Percentiles rank a stretch among this genome's conserved stretches.
Evolutionary conservation across 1,140 invertebrate species (phyloP).

Genomic region (Drosophila mauritiana): DNA sequence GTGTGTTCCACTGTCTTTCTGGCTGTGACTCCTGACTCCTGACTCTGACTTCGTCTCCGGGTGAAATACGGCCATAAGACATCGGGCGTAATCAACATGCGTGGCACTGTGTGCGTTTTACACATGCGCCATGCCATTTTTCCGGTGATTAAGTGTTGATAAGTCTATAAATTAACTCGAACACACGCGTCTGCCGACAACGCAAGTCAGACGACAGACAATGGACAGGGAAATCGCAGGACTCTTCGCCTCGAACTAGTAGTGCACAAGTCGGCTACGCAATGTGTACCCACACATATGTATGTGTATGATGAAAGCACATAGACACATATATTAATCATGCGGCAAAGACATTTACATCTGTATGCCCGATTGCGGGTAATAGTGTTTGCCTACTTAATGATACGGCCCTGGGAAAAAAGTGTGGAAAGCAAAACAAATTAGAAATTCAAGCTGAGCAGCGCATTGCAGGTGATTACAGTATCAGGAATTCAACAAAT

Average conservation of each 20-base stretch:
- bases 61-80: slow-evolving; percentile 51
- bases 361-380: slow-evolving; percentile 35
- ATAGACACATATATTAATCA: slow-evolving; percentile 62
- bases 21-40: neutral
- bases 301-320: slow-evolving; percentile 8
- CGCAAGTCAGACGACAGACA: slow-evolving; percentile 44
- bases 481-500: slow-evolving; percentile 15
- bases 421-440: slow-evolving; percentile 35
- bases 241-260: neutral
- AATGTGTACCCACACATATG: neutral
- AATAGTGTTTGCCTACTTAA: slow-evolving; percentile 59
- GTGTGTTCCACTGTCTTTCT: slow-evolving; percentile 8
- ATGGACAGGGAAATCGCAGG: slow-evolving; percentile 5
- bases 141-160: slow-evolving; percentile 83
- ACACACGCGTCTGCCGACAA: slow-evolving; percentile 55
- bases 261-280: slow-evolving; percentile 26
- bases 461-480: slow-evolving; percentile 28
- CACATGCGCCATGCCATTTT: slow-evolving; percentile 71
- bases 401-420: slow-evolving; percentile 7
- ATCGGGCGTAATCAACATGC: slow-evolving; percentile 72
- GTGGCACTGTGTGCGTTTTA: slow-evolving; percentile 65
- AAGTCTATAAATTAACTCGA: slow-evolving; percentile 82
- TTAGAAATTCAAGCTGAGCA: slow-evolving; percentile 26
- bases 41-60: slow-evolving; percentile 43
- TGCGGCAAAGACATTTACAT: slow-evolving; percentile 55